phyloP scores from a whole-genome alignment of 2,113 vertebrate species.

The Symphodus melops region DNA sequence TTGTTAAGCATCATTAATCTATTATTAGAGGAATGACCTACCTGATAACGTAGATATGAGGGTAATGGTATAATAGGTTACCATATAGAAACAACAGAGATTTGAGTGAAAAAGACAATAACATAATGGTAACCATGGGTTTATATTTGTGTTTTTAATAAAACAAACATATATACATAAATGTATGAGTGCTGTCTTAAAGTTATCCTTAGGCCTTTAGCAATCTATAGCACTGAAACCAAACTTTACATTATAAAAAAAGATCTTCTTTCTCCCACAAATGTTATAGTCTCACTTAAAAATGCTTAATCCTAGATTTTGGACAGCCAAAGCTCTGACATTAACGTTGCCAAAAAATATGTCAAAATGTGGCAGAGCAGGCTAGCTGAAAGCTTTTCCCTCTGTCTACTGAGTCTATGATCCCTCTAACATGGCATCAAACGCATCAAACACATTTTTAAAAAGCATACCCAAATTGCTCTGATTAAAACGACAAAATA shows the following conservation, averaged over 20 bases:
- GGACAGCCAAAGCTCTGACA: not conserved
- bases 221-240: not conserved
- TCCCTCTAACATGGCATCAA: not conserved
- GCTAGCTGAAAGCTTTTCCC: not conserved
- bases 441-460: conserved; percentile 8
- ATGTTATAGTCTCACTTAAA: not conserved
- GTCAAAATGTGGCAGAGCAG: not conserved
- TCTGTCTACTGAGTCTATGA: not conserved
- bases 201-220: no score
- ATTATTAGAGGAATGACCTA: no score
- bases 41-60: no score
- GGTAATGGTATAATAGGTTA: no score
- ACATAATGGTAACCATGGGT: no score
- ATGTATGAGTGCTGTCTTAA: no score
- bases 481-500: conserved; percentile 32
- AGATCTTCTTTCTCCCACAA: not conserved
- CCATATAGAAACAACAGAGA: no score
- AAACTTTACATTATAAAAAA: not conserved
- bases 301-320: no score
- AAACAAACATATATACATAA: no score
- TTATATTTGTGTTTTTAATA: no score
- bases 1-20: no score
- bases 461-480: conserved; percentile 29
- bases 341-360: not conserved
- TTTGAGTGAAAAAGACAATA: no score